These are phyloP conservation scores for Tapera naevia DNA, from an alignment of 2,797 vertebrate genomes.

Conservation along the genomic window DNA sequence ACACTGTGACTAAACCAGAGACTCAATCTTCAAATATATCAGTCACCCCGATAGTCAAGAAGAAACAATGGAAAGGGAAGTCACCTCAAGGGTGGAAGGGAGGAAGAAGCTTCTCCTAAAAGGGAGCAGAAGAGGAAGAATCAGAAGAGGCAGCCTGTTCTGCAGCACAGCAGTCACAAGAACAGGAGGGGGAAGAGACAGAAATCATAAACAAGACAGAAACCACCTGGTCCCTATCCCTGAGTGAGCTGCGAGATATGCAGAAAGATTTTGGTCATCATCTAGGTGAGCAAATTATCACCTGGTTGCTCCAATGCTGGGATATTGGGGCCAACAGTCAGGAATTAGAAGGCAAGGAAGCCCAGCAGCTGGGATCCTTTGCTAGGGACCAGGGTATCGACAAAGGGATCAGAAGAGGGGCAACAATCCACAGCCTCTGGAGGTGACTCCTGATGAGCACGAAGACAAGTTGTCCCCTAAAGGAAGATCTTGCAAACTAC, in stretches of 20 bases:
- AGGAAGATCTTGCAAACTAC: neutral
- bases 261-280: too few species aligned
- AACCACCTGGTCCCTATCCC: neutral
- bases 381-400: too few species aligned
- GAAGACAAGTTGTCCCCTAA: neutral
- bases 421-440: too few species aligned
- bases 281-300: too few species aligned
- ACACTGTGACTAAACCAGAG: neutral
- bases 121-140: neutral
- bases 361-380: too few species aligned
- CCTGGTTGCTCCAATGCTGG: too few species aligned
- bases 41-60: neutral
- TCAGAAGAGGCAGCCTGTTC: neutral
- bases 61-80: neutral
- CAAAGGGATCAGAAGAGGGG: too few species aligned
- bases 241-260: too few species aligned
- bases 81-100: neutral
- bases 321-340: too few species aligned
- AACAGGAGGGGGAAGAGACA: neutral
- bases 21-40: neutral
- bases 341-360: too few species aligned
- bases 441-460: too few species aligned
- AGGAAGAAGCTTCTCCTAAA: neutral
- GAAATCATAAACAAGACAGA: neutral
- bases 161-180: neutral